Conservation (phyloP, 2,113 vertebrate genomes). For the Actenoides hombroni region DNA sequence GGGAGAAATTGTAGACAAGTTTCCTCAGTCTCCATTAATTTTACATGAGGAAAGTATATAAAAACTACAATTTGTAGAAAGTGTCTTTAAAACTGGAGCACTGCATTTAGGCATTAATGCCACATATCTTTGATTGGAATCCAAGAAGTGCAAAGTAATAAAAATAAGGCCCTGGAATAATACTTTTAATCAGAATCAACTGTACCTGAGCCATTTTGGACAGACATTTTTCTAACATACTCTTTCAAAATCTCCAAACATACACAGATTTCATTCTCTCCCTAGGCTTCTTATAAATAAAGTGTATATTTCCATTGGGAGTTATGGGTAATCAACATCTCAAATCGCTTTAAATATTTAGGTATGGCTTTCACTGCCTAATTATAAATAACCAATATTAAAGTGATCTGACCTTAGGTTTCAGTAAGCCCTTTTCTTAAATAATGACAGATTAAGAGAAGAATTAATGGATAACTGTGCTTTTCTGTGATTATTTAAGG, state of each 20-base stretch:
- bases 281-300: neutral
- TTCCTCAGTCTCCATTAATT: neutral
- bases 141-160: neutral
- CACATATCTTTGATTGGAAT: neutral
- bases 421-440: neutral
- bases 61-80: neutral
- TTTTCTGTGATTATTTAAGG: constrained; percentile 11
- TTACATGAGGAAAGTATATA: neutral
- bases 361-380: neutral
- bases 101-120: neutral
- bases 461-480: neutral
- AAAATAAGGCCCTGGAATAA: neutral
- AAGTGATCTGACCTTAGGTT: neutral
- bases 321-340: neutral
- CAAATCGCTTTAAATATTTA: constrained; percentile 27
- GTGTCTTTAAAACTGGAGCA: neutral
- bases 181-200: neutral
- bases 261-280: neutral
- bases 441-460: neutral
- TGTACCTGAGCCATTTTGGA: neutral
- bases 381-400: neutral
- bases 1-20: neutral
- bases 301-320: neutral
- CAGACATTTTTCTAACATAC: neutral
- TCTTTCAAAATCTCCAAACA: neutral